Evolutionary conservation across 2,797 vertebrate species (phyloP).

Genomic region (Poecilia wingei): DNA sequence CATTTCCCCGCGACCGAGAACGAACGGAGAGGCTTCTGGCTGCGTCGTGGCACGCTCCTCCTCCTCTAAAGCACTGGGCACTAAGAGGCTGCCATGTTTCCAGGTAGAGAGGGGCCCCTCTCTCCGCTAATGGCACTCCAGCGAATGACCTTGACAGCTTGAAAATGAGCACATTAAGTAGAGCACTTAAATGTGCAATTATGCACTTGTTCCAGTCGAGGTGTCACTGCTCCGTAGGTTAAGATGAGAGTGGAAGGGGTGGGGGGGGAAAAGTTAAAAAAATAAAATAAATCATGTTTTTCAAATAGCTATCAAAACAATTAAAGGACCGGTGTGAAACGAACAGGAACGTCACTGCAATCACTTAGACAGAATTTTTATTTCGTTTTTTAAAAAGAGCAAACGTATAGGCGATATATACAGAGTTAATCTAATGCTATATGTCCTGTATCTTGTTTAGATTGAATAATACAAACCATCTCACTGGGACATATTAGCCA

Average conservation of each 20-base stretch:
- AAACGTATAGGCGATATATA: slow-evolving; percentile 3
- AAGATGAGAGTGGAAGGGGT: slow-evolving; percentile 40
- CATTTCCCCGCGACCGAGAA: slow-evolving; percentile 1
- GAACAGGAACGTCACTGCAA: slow-evolving; percentile 38
- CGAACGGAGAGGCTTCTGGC: slow-evolving; percentile 7
- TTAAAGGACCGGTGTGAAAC: slow-evolving; percentile 47
- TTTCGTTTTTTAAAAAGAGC: background rate
- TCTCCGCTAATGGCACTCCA: slow-evolving; percentile 74
- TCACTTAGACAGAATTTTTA: background rate
- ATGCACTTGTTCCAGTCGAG: slow-evolving; percentile 75
- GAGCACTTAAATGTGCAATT: slow-evolving; percentile 83
- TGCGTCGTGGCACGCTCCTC: slow-evolving; percentile 35
- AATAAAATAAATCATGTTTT: slow-evolving; percentile 37
- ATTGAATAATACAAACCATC: background rate
- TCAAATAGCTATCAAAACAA: slow-evolving; percentile 65
- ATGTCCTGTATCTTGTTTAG: background rate
- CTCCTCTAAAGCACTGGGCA: slow-evolving; percentile 48
- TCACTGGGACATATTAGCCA: background rate
- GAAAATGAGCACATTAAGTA: slow-evolving; percentile 82
- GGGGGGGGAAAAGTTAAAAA: slow-evolving; percentile 11
- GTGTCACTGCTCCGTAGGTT: slow-evolving; percentile 67
- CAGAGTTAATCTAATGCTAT: background rate
- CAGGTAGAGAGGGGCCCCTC: slow-evolving; percentile 68
- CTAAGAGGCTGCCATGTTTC: slow-evolving; percentile 58
- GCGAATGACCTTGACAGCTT: slow-evolving; percentile 77